phyloP scores from a whole-genome alignment of 2,888 invertebrate genomes.

The Thysanoteuthis rhombus region DNA sequence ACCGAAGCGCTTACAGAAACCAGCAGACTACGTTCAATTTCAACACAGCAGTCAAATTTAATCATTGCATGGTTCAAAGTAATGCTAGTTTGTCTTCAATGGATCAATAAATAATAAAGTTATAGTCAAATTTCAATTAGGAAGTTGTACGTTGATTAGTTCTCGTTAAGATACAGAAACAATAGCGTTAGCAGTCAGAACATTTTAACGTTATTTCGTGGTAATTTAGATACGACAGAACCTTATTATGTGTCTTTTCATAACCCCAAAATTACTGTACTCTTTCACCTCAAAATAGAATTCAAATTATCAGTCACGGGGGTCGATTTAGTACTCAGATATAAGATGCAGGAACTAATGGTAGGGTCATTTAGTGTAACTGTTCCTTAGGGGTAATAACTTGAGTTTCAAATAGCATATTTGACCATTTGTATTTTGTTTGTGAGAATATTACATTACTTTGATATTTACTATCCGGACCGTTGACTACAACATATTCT shows the following conservation, averaged over 20 bases:
- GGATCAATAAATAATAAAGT: too few species aligned
- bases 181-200: too few species aligned
- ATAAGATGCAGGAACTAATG: not conserved
- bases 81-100: too few species aligned
- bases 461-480: not conserved
- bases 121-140: too few species aligned
- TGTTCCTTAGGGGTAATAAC: not conserved
- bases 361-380: not conserved
- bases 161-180: too few species aligned
- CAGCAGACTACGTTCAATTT: too few species aligned
- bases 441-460: not conserved
- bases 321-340: not conserved
- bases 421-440: not conserved
- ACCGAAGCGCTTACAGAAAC: too few species aligned
- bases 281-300: not conserved
- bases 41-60: too few species aligned
- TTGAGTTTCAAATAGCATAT: not conserved
- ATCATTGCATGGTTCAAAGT: too few species aligned
- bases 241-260: not conserved
- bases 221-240: not conserved
- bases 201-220: too few species aligned
- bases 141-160: too few species aligned
- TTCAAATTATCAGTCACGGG: not conserved
- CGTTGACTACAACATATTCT: not conserved
- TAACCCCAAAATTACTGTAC: not conserved